Conservation (phyloP, 2,888 invertebrate species). For the Cosmia pyralina region DNA sequence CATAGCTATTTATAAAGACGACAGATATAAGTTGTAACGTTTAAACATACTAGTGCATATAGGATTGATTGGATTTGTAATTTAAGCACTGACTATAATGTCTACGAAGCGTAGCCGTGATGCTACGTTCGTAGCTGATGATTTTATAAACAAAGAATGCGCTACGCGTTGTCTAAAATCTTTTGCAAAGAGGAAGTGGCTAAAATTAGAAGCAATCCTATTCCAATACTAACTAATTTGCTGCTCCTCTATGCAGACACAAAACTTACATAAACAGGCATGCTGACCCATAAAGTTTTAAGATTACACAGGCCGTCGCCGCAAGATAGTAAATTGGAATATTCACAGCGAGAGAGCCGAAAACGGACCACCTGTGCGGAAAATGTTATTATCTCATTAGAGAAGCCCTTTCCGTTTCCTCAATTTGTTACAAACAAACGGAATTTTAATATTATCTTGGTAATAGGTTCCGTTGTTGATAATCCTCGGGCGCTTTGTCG, state of each 20-base stretch:
- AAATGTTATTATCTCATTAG: constrained; percentile 87
- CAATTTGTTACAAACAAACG: constrained; percentile 82
- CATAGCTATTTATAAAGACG: neutral
- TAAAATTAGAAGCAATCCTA: constrained; percentile 6
- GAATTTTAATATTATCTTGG: constrained; percentile 81
- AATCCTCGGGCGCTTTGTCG: constrained; percentile 72
- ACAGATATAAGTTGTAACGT: neutral
- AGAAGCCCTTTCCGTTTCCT: constrained; percentile 79
- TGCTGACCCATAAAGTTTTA: constrained; percentile 67
- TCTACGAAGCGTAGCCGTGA: neutral
- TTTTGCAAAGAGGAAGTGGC: neutral
- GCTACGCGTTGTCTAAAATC: neutral
- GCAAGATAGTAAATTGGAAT: constrained; percentile 68
- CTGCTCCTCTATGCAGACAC: constrained; percentile 26
- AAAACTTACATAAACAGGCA: constrained; percentile 59
- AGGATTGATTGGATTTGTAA: neutral
- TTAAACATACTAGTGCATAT: neutral
- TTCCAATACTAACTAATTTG: constrained; percentile 36
- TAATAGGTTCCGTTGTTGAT: constrained; percentile 72
- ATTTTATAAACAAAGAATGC: neutral
- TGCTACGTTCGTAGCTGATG: constrained; percentile 23
- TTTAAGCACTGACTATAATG: neutral
- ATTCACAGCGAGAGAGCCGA: constrained; percentile 62
- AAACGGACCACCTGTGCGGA: constrained; percentile 77
- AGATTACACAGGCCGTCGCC: constrained; percentile 62